A percentile compares a stretch with the other conserved stretches of the same genome.
Conservation (phyloP, 2,797 vertebrate genomes). For the Stomatorhinus walkeri region DNA sequence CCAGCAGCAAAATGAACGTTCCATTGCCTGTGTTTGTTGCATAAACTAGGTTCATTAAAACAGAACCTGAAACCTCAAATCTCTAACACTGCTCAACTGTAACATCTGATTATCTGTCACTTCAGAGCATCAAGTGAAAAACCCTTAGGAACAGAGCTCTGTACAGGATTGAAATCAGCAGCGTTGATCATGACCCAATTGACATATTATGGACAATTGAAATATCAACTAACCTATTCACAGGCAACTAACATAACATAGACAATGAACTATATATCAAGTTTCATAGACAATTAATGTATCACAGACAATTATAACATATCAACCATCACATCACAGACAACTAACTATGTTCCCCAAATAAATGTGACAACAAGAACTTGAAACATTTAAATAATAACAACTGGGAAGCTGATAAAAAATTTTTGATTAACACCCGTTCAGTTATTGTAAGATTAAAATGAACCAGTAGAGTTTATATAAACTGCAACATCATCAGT, state of each 20-base stretch:
- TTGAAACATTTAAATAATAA: neutral
- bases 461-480: constrained; percentile 45
- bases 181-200: neutral
- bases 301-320: neutral
- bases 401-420: neutral
- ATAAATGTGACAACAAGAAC: neutral
- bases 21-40: neutral
- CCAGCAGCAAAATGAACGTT: neutral
- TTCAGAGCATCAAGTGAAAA: neutral
- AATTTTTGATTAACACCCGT: constrained; percentile 26
- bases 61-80: neutral
- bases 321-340: neutral
- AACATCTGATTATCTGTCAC: neutral
- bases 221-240: neutral
- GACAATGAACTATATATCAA: neutral
- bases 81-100: neutral
- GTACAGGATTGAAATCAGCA: neutral
- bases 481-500: constrained; percentile 52
- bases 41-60: neutral
- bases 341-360: neutral
- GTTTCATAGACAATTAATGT: neutral
- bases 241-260: neutral
- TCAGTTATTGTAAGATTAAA: constrained; percentile 36
- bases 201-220: neutral
- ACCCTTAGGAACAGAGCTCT: neutral